phyloP scores from a whole-genome alignment of 2,888 invertebrate species.

The Hyposoter didymator region DNA sequence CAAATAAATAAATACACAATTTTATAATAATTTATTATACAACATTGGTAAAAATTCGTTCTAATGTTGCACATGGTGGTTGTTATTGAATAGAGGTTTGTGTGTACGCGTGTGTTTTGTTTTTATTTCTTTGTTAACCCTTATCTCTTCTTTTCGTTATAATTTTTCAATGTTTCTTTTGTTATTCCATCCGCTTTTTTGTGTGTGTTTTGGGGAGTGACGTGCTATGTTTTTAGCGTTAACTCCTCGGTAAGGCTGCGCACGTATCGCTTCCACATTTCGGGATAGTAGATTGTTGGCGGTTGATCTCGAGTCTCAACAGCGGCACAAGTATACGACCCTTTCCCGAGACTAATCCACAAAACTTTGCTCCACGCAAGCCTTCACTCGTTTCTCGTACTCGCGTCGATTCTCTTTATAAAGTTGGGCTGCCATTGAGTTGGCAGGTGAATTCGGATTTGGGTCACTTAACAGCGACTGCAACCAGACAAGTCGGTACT shows the following conservation, averaged over 20 bases:
- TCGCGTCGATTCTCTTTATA: conserved; percentile 99
- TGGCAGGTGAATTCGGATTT: conserved; percentile 99
- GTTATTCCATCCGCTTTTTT: conserved; percentile 40
- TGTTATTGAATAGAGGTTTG: conserved; percentile 54
- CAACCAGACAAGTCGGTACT: conserved; percentile 84
- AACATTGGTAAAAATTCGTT: conserved; percentile 82
- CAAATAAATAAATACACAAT: conserved; percentile 84
- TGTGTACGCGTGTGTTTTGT: conserved; percentile 58
- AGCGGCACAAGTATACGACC: conserved; percentile 68
- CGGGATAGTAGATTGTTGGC: conserved; percentile 75
- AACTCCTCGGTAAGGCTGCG: conserved; percentile 82
- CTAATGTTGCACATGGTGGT: conserved; percentile 73
- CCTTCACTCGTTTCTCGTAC: conserved; percentile 99
- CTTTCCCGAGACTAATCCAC: conserved; percentile 90
- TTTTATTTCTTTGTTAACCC: conserved; percentile 44
- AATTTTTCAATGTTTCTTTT: conserved; percentile 44
- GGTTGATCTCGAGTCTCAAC: conserved; percentile 71
- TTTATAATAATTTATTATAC: conserved; percentile 83
- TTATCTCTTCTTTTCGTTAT: conserved; percentile 28
- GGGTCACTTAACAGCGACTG: conserved; percentile 99
- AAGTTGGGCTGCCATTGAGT: conserved; percentile 99
- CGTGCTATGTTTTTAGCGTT: conserved; percentile 79
- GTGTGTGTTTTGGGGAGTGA: conserved; percentile 77
- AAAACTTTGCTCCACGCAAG: conserved; percentile 99
- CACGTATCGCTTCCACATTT: conserved; percentile 76